Base-by-base conservation (phyloP, 2,888 invertebrate species). In the Alsophila aescularia region DNA sequence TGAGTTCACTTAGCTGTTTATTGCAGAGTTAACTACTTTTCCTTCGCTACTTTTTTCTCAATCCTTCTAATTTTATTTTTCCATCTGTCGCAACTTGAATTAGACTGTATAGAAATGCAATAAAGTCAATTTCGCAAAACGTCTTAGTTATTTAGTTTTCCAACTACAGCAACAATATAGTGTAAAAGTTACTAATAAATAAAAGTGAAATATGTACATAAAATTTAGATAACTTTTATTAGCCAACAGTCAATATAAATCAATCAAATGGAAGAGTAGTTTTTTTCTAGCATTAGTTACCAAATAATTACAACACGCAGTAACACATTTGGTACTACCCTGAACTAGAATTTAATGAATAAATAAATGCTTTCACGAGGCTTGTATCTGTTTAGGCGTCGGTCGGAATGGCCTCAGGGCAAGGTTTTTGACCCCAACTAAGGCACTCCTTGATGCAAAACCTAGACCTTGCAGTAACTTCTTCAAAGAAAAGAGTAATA, bases 361-460 rank as follows among this genome's bases (percentile, higher is more conserved):
- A 39, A 62, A 68, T 77, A 80, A 84, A 84, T 84, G 78, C 81
- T 72, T 68, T 86, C 71, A 90, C 69, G 89, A 78, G 14, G 87
- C 69, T 73, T 86, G 86, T 56, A 89, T 69, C 67, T 78, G 78
- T 66, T 90, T 90, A 10, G 77, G 64, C 16, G 72, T 54, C 12
- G 79, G 40, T 67, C 71, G 83, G 56, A 87, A 85, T 5, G 85
- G 81, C 67, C 77, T 63, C 10, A 79, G 67, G 14, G 73, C 73
- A 35, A 90, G 49, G 39, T 82, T 81, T 64, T 90, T 91, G 8
- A 69, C 69, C 65, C 84, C 85, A 47, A 70, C 60, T 59, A 83
- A 80, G 66, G 80, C 75, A 75, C 77, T 77, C 73, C 79, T 85
- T 7, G 81, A 69, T 32, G 69, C 64, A 63, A 81, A 64, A 52